Evolutionary conservation across 2,888 invertebrate genomes (phyloP).

Genomic region (Cremastinae sp.): DNA sequence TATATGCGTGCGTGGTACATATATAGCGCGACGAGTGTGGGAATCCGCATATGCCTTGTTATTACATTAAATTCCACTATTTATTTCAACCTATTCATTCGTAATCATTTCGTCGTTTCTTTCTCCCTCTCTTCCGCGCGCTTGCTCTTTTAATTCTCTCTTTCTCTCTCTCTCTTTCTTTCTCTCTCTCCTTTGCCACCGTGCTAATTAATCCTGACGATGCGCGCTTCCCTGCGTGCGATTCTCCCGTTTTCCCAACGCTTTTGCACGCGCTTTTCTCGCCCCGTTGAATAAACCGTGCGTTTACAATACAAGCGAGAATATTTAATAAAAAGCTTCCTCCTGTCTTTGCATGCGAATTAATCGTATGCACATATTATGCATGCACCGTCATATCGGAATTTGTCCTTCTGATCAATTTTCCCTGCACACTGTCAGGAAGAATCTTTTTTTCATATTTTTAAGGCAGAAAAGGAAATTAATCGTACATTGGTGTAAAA

Average conservation of each 20-base stretch:
- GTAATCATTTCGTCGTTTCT: slow-evolving; percentile 58
- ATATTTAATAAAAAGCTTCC: no score
- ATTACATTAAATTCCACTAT: slow-evolving; percentile 61
- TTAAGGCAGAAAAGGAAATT: no score
- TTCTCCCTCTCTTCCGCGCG: slow-evolving; percentile 38
- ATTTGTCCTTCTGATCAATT: no score
- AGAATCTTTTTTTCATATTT: no score
- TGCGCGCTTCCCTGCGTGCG: slow-evolving; percentile 34
- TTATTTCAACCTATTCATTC: slow-evolving; percentile 62
- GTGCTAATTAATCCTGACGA: slow-evolving; percentile 58
- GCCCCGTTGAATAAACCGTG: slow-evolving; percentile 39
- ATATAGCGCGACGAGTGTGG: slow-evolving; percentile 48
- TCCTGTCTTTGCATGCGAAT: no score
- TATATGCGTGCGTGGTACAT: not conserved
- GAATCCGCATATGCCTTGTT: slow-evolving; percentile 53
- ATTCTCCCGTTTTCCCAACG: slow-evolving; percentile 58
- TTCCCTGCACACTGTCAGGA: no score
- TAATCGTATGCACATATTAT: no score
- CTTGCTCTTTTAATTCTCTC: slow-evolving; percentile 47
- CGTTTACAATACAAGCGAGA: slow-evolving; percentile 50
- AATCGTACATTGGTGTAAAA: no score
- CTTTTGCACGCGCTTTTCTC: slow-evolving; percentile 48
- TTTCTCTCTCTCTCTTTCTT: slow-evolving; percentile 52
- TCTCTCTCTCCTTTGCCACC: slow-evolving; percentile 27
- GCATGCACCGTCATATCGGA: no score